Percentiles rank a stretch among this genome's conserved stretches.
Evolutionary conservation across 2,113 vertebrate genomes (phyloP).

Genomic region (Hucho hucho): DNA sequence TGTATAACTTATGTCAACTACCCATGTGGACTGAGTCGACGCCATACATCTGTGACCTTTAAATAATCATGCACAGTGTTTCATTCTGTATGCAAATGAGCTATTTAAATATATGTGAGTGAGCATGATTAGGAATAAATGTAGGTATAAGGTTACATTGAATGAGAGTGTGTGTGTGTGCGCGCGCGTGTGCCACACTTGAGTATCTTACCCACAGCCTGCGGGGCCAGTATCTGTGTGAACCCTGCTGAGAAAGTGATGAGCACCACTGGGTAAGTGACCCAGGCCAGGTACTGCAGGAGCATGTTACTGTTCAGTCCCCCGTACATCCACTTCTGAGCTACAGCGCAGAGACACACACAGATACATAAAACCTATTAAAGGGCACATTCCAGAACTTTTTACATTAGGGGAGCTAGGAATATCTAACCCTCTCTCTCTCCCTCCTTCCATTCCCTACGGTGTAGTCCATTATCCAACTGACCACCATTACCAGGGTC

Average conservation of each 20-base stretch:
- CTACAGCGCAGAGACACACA: slow-evolving; percentile 70
- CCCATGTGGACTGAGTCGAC: neutral
- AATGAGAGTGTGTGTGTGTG: neutral
- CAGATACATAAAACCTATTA: neutral
- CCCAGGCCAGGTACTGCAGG: slow-evolving; percentile 97
- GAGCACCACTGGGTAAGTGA: slow-evolving; percentile 95
- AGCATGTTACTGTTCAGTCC: slow-evolving; percentile 90
- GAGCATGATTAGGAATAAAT: neutral
- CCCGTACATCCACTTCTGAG: slow-evolving; percentile 98
- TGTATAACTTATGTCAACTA: neutral
- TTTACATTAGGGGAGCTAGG: neutral
- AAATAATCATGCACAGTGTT: neutral
- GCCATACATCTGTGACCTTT: neutral
- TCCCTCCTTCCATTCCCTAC: slow-evolving; percentile 58
- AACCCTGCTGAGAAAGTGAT: slow-evolving; percentile 99
- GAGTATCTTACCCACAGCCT: slow-evolving; percentile 87
- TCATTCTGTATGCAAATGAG: neutral
- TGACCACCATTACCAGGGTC: slow-evolving; percentile 82
- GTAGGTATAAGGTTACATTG: neutral
- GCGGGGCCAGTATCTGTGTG: slow-evolving; percentile 94
- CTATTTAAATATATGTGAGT: neutral
- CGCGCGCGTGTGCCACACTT: neutral
- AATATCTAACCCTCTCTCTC: neutral
- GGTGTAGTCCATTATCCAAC: slow-evolving; percentile 98
- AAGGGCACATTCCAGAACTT: neutral